Percentiles rank a stretch among this genome's conserved stretches.
phyloP scores from a whole-genome alignment of 1,140 invertebrate species.

The Panonychus citri region DNA sequence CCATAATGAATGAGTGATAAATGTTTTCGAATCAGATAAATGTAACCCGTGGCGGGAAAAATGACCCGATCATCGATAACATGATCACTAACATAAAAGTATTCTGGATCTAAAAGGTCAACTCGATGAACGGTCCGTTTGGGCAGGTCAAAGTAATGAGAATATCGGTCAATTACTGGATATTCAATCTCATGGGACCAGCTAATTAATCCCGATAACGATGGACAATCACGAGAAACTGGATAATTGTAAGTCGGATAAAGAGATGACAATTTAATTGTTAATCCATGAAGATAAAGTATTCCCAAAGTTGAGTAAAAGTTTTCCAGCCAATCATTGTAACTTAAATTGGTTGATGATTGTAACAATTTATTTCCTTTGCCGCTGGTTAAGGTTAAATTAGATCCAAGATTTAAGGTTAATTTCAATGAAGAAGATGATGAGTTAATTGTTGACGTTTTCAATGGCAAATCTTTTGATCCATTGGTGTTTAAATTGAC shows the following conservation, averaged over 20 bases:
- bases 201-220: neutral
- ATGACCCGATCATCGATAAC: constrained; percentile 74
- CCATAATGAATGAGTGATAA: neutral
- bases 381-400: too few relatives aligned
- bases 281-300: neutral
- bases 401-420: too few relatives aligned
- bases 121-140: neutral
- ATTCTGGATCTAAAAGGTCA: neutral
- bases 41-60: constrained; percentile 81
- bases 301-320: neutral
- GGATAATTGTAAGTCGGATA: neutral
- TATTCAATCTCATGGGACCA: neutral
- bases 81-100: constrained; percentile 37
- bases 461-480: too few relatives aligned
- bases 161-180: neutral
- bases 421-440: too few relatives aligned
- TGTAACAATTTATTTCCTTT: too few relatives aligned
- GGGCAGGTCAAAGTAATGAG: neutral
- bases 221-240: constrained; percentile 4
- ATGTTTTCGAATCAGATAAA: neutral
- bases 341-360: too few relatives aligned
- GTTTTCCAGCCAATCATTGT: too few relatives aligned
- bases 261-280: neutral
- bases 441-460: too few relatives aligned
- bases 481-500: too few relatives aligned